These are phyloP conservation scores for Crioceris asparagi DNA, from an alignment of 2,888 invertebrate species.

Conservation along the genomic window DNA sequence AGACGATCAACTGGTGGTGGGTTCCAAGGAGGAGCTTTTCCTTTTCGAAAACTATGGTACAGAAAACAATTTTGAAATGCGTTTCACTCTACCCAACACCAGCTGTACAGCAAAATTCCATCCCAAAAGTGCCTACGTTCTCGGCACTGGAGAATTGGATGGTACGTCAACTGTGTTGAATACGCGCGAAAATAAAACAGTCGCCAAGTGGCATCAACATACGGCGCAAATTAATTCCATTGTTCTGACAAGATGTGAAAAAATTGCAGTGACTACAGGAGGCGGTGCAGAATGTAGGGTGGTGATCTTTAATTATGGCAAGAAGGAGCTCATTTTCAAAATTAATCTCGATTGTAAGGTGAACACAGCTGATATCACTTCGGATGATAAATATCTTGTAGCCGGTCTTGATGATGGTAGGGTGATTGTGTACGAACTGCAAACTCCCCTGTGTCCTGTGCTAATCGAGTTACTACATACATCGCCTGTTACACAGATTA, in stretches of 20 bases:
- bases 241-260: conserved; percentile 21
- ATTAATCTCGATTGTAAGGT: conserved; percentile 27
- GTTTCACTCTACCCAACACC: conserved; percentile 2
- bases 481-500: conserved; percentile 15
- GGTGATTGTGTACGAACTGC: conserved; percentile 29
- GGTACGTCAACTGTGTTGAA: conserved; percentile 27
- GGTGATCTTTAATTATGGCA: conserved; percentile 24
- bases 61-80: conserved; percentile 15
- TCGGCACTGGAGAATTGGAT: conserved; percentile 25
- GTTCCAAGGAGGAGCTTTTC: conserved; percentile 16
- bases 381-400: conserved; percentile 25
- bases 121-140: conserved; percentile 18
- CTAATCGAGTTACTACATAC: conserved; percentile 20
- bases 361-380: conserved; percentile 26
- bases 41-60: conserved; percentile 14
- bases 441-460: conserved; percentile 26
- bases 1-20: conserved; percentile 25
- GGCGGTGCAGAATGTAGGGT: conserved; percentile 25
- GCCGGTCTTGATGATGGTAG: conserved; percentile 28
- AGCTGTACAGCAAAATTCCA: conserved; percentile 24
- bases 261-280: conserved; percentile 27
- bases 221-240: conserved; percentile 24
- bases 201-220: conserved; percentile 21
- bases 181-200: conserved; percentile 16
- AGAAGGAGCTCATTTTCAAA: conserved; percentile 24